A percentile compares a stretch with the other conserved stretches of the same genome.
phyloP scores from a whole-genome alignment of 2,797 vertebrate genomes.

The Etheostoma nigrum region DNA sequence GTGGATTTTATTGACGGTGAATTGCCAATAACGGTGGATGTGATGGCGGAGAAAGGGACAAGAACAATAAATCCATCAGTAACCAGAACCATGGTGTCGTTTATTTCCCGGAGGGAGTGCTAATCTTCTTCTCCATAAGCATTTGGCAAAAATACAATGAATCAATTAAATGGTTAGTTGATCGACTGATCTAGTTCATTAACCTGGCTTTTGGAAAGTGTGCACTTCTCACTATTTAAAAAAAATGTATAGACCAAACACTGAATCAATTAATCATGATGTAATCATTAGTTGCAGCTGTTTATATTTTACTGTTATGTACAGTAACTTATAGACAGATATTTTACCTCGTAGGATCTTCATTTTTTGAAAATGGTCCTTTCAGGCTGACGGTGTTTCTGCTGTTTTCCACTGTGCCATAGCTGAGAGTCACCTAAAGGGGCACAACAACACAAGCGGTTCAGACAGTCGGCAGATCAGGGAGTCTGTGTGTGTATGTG shows the following conservation, averaged over 20 bases:
- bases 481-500: background rate
- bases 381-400: conserved; percentile 89
- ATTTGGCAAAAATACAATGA: background rate
- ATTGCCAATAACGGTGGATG: too few species aligned
- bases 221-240: background rate
- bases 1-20: too few species aligned
- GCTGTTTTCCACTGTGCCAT: conserved; percentile 90
- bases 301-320: background rate
- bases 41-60: too few species aligned
- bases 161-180: background rate
- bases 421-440: conserved; percentile 92
- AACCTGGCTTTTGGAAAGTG: background rate
- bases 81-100: too few species aligned
- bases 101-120: too few species aligned
- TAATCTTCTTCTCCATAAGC: background rate
- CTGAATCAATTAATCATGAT: background rate
- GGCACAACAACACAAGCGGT: background rate
- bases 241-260: background rate
- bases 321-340: background rate
- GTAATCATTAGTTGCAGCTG: background rate
- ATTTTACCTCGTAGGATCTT: conserved; percentile 92
- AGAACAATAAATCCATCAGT: too few species aligned
- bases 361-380: conserved; percentile 86
- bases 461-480: background rate
- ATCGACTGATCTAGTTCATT: background rate